phyloP scores from a whole-genome alignment of 1,140 invertebrate species.

The Nautilus pompilius region DNA sequence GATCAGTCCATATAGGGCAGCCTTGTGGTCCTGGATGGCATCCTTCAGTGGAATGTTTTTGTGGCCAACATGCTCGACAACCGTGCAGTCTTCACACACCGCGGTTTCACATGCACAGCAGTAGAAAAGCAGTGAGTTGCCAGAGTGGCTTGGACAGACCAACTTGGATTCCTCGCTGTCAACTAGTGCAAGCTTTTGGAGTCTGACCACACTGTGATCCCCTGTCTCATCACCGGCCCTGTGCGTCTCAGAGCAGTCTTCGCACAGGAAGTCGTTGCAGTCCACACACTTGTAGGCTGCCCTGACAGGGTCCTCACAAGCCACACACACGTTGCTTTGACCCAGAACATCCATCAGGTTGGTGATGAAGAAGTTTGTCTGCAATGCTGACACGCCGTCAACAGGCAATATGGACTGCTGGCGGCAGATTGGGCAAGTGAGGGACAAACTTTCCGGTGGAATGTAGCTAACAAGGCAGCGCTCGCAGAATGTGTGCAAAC shows the following conservation, averaged over 20 bases:
- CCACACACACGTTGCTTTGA: slow-evolving; percentile 35
- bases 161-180: slow-evolving; percentile 24
- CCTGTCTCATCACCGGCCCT: slow-evolving; percentile 18
- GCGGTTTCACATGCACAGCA: slow-evolving; percentile 62
- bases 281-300: slow-evolving; percentile 49
- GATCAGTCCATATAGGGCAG: slow-evolving; percentile 50
- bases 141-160: slow-evolving; percentile 52
- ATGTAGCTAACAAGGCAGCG: slow-evolving; percentile 75
- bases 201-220: slow-evolving; percentile 23
- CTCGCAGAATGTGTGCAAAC: slow-evolving; percentile 91
- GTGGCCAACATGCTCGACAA: slow-evolving; percentile 59
- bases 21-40: slow-evolving; percentile 57
- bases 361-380: slow-evolving; percentile 58
- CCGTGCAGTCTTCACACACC: slow-evolving; percentile 60
- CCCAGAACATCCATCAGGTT: slow-evolving; percentile 56
- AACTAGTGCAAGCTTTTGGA: slow-evolving; percentile 20
- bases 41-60: slow-evolving; percentile 55
- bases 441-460: slow-evolving; percentile 66
- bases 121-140: slow-evolving; percentile 58
- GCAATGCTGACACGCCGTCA: slow-evolving; percentile 58
- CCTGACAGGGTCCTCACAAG: slow-evolving; percentile 33
- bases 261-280: slow-evolving; percentile 51
- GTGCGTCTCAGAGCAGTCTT: slow-evolving; percentile 37
- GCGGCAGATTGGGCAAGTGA: slow-evolving; percentile 61
- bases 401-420: slow-evolving; percentile 61